These are phyloP conservation scores for Sebastes diploproa DNA, from an alignment of 2,797 vertebrate genomes.

Conservation along the genomic window DNA sequence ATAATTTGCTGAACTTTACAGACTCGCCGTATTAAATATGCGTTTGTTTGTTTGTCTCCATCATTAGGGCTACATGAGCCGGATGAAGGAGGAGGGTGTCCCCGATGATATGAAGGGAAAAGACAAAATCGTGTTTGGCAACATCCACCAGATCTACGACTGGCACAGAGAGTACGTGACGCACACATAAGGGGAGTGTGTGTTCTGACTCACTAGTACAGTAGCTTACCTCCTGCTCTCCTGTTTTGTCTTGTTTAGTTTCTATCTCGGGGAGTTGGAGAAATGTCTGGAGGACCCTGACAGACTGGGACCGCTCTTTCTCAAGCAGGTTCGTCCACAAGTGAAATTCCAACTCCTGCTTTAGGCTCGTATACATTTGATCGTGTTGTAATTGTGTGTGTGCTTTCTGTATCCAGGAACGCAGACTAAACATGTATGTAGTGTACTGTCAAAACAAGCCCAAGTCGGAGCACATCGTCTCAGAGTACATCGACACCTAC, in stretches of 20 bases:
- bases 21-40: neutral
- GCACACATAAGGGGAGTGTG: neutral
- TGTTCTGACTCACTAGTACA: neutral
- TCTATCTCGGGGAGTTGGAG: constrained; percentile 96
- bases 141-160: constrained; percentile 98
- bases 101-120: constrained; percentile 99
- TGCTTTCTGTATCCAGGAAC: constrained; percentile 82
- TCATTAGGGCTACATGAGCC: constrained; percentile 93
- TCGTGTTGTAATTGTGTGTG: neutral
- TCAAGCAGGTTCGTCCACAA: constrained; percentile 90
- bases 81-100: constrained; percentile 96
- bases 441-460: constrained; percentile 99
- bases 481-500: constrained; percentile 97
- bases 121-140: constrained; percentile 98
- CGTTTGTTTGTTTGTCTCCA: neutral
- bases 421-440: constrained; percentile 97
- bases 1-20: neutral
- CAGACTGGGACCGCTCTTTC: constrained; percentile 92
- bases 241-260: constrained; percentile 78
- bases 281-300: constrained; percentile 99
- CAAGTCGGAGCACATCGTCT: constrained; percentile 98
- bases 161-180: constrained; percentile 95
- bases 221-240: neutral
- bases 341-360: neutral
- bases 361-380: neutral